Evolutionary conservation across 2,113 vertebrate genomes (phyloP).

Genomic region (Agapornis roseicollis): DNA sequence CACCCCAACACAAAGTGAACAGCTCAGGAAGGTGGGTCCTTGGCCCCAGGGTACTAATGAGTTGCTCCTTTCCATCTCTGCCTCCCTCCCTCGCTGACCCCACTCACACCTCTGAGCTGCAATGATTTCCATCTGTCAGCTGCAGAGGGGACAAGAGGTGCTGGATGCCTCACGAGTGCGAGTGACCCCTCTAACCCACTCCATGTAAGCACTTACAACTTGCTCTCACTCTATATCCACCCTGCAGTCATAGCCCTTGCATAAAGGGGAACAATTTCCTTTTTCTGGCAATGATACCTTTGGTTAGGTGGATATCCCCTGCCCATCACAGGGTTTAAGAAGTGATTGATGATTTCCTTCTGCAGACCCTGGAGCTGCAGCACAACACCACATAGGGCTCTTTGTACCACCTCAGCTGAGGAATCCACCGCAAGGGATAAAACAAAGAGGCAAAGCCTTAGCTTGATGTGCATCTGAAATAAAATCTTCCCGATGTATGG

Average conservation of each 20-base stretch:
- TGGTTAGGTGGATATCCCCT: background rate
- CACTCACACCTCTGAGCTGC: background rate
- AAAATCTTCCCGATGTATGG: background rate
- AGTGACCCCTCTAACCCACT: background rate
- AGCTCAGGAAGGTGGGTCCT: slow-evolving; percentile 3
- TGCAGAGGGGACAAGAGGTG: background rate
- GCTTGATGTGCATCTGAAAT: fast-evolving
- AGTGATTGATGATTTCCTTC: background rate
- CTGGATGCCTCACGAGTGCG: slow-evolving; percentile 9
- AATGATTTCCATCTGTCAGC: slow-evolving; percentile 61
- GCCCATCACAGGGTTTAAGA: background rate
- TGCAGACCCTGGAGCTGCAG: background rate
- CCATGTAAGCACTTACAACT: background rate
- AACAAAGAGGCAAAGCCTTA: background rate
- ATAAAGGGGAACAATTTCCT: slow-evolving; percentile 17
- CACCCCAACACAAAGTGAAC: background rate
- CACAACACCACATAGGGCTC: fast-evolving
- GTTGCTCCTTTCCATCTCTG: background rate
- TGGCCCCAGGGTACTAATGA: slow-evolving; percentile 9
- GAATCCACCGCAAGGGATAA: background rate
- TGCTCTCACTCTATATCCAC: slow-evolving; percentile 23
- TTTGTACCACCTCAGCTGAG: background rate
- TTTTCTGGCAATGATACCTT: fast-evolving
- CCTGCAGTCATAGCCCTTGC: background rate
- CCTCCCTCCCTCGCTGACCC: background rate